These are phyloP conservation scores for Sitodiplosis mosellana DNA, from an alignment of 1,140 invertebrate genomes.

Conservation along the genomic window DNA sequence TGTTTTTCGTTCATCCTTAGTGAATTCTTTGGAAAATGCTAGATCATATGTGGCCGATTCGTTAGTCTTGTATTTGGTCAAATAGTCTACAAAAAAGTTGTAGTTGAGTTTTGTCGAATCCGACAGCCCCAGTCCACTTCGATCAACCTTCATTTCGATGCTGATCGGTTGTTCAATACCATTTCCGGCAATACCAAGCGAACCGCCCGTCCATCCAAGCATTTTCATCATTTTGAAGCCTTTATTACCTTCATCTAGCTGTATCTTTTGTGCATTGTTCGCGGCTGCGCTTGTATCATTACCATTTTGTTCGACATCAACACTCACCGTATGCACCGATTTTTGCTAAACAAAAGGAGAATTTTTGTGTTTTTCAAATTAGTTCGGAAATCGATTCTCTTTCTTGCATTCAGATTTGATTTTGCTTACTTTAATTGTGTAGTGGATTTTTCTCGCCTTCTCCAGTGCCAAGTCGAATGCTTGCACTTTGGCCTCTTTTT, in stretches of 20 bases:
- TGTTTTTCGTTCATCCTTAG: slow-evolving; percentile 44
- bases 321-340: no score
- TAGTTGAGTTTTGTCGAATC: slow-evolving; percentile 26
- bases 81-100: slow-evolving; percentile 19
- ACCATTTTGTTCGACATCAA: no score
- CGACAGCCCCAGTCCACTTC: slow-evolving; percentile 17
- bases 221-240: neutral
- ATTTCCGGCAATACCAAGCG: neutral
- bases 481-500: slow-evolving; percentile 26
- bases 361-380: no score
- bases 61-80: slow-evolving; percentile 29
- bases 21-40: slow-evolving; percentile 48
- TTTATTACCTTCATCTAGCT: neutral
- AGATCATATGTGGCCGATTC: slow-evolving; percentile 35
- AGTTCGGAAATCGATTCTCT: no score
- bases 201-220: neutral
- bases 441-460: slow-evolving; percentile 27
- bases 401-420: no score
- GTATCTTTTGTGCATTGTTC: neutral
- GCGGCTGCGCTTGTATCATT: no score
- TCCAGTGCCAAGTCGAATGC: slow-evolving; percentile 25
- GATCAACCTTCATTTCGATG: slow-evolving; percentile 15
- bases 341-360: no score
- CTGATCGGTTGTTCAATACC: neutral
- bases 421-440: slow-evolving; percentile 34